Evolutionary conservation across 2,113 vertebrate species (phyloP), one percentile per base, ranked within the genome.

Genomic region (Xyrauchen texanus): DNA sequence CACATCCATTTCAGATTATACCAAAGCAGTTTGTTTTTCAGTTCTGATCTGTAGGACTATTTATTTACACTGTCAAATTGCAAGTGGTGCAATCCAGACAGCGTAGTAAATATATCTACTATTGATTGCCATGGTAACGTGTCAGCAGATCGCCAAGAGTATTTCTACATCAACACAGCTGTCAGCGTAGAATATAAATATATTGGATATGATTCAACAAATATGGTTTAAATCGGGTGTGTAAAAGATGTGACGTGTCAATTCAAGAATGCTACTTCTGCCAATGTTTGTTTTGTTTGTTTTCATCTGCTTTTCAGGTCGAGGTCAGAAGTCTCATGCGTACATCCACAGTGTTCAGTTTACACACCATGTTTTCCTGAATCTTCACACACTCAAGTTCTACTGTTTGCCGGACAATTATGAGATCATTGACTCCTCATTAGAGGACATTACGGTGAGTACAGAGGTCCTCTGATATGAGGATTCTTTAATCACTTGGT

Each of bases 341-440:
- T 99, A 99, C 86, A 99, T 97, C 67, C 97, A 99, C 89, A 99
- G 97, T 1, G 97, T 99, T 45, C 97, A 99, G 90, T 95, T 98
- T 51, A 95, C 95, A 81, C 97, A 99, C 77, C 97, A 99, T 0
- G 97, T 99, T 51, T 98, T 98, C 88, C 95, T 99, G 73, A 99
- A 99, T 83, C 92, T 99, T 61, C 97, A 99, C 88, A 98, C 97
- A 0, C 94, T 98, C 79, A 98, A 96, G 90, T 99, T 99, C 85
- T 98, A 99, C 89, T 99, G 97, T 83, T 91, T 99, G 71, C 97
- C 97, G 0, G 97, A 99, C 90, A 99, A 99, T 90, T 99, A 99
- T 2, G 96, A 98, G 89, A 98, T 99, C 90, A 97, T 99, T 0
- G 97, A 99, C 85, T 99, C 97, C 10, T 98, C 97, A 0, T 88